Conservation (phyloP, 2,113 vertebrate genomes). For the Cricetomys ansorgei region DNA sequence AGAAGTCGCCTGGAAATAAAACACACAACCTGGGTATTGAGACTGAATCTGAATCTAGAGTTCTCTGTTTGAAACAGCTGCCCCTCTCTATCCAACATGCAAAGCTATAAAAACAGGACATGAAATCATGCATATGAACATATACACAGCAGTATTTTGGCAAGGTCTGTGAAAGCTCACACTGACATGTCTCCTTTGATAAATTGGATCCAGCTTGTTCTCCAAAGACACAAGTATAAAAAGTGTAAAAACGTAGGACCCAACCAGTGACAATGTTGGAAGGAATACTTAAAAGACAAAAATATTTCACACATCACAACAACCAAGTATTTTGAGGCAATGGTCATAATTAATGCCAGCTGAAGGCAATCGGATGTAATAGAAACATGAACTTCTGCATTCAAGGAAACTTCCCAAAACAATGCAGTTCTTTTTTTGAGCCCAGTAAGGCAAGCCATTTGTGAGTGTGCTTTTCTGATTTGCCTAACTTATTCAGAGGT, state of each 20-base stretch:
- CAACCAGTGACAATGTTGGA: background rate
- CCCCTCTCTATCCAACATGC: background rate
- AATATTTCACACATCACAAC: background rate
- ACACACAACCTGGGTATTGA: background rate
- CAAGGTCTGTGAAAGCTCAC: background rate
- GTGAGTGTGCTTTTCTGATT: background rate
- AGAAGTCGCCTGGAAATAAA: conserved; percentile 90
- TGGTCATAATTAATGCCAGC: background rate
- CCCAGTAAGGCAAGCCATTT: background rate
- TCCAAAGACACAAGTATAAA: background rate
- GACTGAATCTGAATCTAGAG: background rate
- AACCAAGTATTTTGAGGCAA: background rate
- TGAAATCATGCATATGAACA: too few relatives aligned
- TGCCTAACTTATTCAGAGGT: background rate
- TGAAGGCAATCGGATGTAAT: background rate
- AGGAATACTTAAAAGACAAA: background rate
- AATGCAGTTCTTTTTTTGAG: background rate
- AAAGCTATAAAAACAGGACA: background rate
- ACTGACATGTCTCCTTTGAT: background rate
- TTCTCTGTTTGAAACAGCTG: background rate
- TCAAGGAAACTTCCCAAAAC: conserved; percentile 15
- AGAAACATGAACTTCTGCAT: conserved; percentile 27
- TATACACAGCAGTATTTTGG: background rate
- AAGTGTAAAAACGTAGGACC: background rate
- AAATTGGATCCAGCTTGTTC: background rate